Percentiles rank a stretch among this genome's conserved stretches.
Evolutionary conservation across 1,140 invertebrate species (phyloP).

Genomic region (Marisa cornuarietis): DNA sequence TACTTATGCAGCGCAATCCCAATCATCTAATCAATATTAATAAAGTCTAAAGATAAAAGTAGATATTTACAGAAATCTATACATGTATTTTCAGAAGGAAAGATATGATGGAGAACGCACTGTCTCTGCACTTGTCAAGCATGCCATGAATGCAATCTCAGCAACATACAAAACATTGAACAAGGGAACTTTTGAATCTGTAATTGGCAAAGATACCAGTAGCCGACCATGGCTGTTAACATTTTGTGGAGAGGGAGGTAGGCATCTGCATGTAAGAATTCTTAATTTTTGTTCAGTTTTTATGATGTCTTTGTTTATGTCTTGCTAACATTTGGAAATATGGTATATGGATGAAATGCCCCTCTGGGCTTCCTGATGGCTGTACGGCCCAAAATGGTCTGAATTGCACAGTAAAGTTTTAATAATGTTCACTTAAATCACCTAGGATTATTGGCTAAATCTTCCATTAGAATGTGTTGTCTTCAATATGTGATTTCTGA

Average conservation of each 20-base stretch:
- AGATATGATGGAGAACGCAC: constrained; percentile 65
- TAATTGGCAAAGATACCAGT: constrained; percentile 38
- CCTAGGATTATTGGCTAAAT: no score
- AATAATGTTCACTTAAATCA: no score
- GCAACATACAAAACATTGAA: constrained; percentile 57
- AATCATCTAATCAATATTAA: no score
- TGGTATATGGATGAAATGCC: background rate
- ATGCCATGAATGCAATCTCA: constrained; percentile 63
- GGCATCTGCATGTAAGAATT: constrained; percentile 37
- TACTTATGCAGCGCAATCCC: no score
- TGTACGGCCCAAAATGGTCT: no score
- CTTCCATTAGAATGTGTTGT: no score
- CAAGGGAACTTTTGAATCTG: constrained; percentile 50
- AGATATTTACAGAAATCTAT: no score
- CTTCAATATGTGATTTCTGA: no score
- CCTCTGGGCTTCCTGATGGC: no score
- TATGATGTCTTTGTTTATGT: no score
- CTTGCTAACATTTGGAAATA: background rate
- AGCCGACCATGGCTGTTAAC: constrained; percentile 67
- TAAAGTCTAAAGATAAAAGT: no score
- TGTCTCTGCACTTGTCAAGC: constrained; percentile 61
- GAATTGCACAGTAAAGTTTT: background rate
- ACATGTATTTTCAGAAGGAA: constrained; percentile 57
- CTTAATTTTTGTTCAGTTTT: background rate
- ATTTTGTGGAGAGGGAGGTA: constrained; percentile 66